These are phyloP conservation scores for Leucoma salicis DNA, from an alignment of 2,888 invertebrate species.

Conservation along the genomic window DNA sequence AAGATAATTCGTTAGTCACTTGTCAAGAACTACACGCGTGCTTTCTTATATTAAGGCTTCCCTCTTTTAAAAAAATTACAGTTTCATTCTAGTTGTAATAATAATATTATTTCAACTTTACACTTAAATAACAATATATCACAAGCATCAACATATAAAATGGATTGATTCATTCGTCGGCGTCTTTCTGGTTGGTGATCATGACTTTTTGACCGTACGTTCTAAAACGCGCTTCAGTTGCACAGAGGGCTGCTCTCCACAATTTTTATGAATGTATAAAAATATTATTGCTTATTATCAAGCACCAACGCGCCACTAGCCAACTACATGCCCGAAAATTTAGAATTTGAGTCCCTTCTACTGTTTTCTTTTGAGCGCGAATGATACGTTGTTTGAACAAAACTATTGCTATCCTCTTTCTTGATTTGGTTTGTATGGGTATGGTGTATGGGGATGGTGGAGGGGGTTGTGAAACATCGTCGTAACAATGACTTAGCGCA, in stretches of 20 bases:
- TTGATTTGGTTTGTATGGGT: constrained; percentile 32
- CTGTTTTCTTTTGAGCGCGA: constrained; percentile 73
- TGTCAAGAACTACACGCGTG: constrained; percentile 66
- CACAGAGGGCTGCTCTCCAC: constrained; percentile 60
- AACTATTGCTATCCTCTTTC: constrained; percentile 35
- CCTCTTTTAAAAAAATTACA: constrained; percentile 58
- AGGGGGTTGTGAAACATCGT: constrained; percentile 44
- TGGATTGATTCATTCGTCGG: constrained; percentile 38
- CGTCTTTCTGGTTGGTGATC: constrained; percentile 29
- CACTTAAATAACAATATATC: constrained; percentile 82
- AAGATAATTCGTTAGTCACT: constrained; percentile 37
- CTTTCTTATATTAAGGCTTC: constrained; percentile 60
- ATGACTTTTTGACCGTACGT: constrained; percentile 70
- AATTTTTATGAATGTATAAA: constrained; percentile 78
- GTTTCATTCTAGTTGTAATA: constrained; percentile 67
- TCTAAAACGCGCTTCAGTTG: constrained; percentile 41
- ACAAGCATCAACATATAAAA: constrained; percentile 80
- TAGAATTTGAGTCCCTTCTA: constrained; percentile 71
- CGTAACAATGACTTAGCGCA: constrained; percentile 71
- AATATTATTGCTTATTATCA: constrained; percentile 81
- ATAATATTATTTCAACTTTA: constrained; percentile 74
- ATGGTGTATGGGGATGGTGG: constrained; percentile 12
- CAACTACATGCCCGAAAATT: constrained; percentile 73
- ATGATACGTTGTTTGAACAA: constrained; percentile 57
- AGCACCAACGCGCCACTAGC: constrained; percentile 81